phyloP scores from a whole-genome alignment of 2,797 vertebrate genomes.

The Gallinago stenura region DNA sequence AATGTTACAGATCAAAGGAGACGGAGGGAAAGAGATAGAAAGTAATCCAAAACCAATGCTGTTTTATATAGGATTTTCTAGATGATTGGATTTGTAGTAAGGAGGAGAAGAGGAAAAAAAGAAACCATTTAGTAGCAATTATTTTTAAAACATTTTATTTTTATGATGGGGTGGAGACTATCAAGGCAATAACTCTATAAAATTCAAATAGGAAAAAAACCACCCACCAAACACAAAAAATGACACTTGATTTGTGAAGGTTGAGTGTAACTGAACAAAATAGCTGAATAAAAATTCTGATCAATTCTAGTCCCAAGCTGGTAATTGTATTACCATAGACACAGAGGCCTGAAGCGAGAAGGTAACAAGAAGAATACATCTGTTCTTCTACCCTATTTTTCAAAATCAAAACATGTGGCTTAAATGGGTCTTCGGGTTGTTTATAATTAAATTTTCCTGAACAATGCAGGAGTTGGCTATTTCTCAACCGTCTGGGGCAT shows the following conservation, averaged over 20 bases:
- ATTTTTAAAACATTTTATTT: neutral
- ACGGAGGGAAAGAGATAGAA: neutral
- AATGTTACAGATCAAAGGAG: constrained; percentile 5
- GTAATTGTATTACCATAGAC: neutral
- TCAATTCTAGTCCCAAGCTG: neutral
- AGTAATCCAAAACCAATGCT: neutral
- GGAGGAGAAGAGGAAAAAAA: neutral
- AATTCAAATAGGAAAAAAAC: neutral
- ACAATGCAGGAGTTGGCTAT: constrained; percentile 11
- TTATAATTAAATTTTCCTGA: constrained; percentile 50
- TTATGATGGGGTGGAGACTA: neutral
- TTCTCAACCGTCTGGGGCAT: constrained; percentile 31
- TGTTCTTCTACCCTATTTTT: neutral
- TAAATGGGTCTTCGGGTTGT: constrained; percentile 10
- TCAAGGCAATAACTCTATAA: neutral
- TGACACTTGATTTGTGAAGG: neutral
- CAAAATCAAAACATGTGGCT: neutral
- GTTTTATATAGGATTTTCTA: neutral
- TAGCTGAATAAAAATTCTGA: neutral
- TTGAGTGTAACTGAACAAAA: neutral
- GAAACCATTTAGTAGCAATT: neutral
- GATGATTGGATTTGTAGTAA: neutral
- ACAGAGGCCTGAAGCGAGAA: neutral
- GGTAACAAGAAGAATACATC: neutral
- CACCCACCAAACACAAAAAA: neutral